phyloP scores from a whole-genome alignment of 1,140 invertebrate species.

The Eulimnadia texana region DNA sequence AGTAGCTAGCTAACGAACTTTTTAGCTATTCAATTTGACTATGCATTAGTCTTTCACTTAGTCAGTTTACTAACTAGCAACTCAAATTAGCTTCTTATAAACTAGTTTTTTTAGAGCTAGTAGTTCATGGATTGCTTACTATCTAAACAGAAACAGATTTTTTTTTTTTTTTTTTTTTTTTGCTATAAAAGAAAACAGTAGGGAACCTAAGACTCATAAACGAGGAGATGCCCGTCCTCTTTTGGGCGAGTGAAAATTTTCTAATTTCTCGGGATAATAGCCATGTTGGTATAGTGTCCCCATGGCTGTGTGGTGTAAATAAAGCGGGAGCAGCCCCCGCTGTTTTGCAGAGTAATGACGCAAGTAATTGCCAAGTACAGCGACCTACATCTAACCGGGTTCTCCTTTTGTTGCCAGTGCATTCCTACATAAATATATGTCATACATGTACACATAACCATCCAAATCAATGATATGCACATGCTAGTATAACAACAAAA shows the following conservation, averaged over 20 bases:
- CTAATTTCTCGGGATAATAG: neutral
- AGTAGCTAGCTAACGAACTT: no score
- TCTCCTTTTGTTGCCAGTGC: neutral
- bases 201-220: no score
- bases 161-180: no score
- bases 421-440: no score
- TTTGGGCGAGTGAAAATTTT: neutral
- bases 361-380: neutral
- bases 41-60: neutral
- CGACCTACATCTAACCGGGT: neutral
- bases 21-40: no score
- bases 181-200: no score
- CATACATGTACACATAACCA: no score
- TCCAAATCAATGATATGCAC: no score
- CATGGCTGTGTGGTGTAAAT: neutral
- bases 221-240: neutral
- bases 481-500: no score
- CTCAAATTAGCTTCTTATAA: neutral
- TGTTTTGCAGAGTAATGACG: neutral
- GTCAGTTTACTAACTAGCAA: neutral
- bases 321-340: neutral
- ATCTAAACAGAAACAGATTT: no score
- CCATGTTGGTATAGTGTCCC: neutral
- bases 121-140: no score
- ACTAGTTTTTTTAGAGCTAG: no score